Conservation (phyloP, 2,888 invertebrate species). For the Temnothorax ravouxi region DNA sequence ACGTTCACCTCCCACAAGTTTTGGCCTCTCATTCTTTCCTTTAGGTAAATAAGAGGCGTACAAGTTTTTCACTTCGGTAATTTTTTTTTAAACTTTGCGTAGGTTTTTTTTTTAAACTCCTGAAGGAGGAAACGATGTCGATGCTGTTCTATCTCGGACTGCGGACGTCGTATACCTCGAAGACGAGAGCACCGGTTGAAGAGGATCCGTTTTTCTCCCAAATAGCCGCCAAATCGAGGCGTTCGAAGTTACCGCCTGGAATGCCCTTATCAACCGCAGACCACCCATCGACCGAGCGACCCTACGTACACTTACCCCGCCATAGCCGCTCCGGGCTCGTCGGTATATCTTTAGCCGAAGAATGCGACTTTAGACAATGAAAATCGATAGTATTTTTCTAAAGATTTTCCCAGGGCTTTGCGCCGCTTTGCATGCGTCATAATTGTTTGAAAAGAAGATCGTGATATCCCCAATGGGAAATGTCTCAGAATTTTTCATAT, state of each 20-base stretch:
- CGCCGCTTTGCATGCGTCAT: too few species aligned
- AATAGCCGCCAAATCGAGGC: constrained; percentile 80
- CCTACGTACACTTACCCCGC: constrained; percentile 46
- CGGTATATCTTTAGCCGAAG: constrained; percentile 27
- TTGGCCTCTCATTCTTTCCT: neutral
- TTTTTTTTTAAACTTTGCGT: neutral
- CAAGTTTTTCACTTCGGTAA: neutral
- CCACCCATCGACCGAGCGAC: constrained; percentile 78
- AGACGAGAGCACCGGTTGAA: constrained; percentile 55
- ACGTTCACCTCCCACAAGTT: neutral
- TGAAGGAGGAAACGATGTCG: constrained; percentile 24
- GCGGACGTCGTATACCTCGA: constrained; percentile 57
- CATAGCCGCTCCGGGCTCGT: neutral
- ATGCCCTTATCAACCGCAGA: constrained; percentile 78
- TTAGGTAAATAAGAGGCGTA: neutral
- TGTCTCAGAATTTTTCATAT: too few species aligned
- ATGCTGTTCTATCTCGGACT: constrained; percentile 51
- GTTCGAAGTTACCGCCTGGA: constrained; percentile 78
- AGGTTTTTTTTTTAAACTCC: neutral
- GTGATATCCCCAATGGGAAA: too few species aligned
- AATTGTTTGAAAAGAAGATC: too few species aligned
- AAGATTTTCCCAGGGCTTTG: too few species aligned
- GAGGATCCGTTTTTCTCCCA: constrained; percentile 75
- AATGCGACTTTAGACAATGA: neutral
- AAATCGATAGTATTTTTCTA: neutral